Evolutionary conservation across 2,888 invertebrate genomes (phyloP).

Genomic region (Nomada ruficornis): DNA sequence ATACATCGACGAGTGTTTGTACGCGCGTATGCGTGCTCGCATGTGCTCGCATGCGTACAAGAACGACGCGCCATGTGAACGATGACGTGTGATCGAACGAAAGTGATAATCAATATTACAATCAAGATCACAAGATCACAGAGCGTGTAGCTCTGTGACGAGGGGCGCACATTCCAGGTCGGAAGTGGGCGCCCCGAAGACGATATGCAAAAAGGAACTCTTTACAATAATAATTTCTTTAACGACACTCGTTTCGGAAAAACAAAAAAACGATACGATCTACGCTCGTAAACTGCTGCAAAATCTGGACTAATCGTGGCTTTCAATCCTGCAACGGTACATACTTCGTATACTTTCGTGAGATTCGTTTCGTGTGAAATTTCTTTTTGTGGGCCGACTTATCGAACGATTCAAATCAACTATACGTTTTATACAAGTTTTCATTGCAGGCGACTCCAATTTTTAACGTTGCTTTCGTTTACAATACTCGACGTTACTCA

Average conservation of each 20-base stretch:
- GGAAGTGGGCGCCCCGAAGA: constrained; percentile 50
- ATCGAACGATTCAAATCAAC: constrained; percentile 78
- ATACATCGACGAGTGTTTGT: constrained; percentile 79
- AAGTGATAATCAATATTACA: constrained; percentile 68
- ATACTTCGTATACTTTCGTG: constrained; percentile 82
- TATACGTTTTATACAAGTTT: constrained; percentile 68
- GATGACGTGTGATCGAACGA: constrained; percentile 68
- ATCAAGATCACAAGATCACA: constrained; percentile 72
- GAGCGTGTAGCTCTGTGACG: constrained; percentile 62
- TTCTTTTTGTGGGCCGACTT: constrained; percentile 75
- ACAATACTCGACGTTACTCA: neutral
- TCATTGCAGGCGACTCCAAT: constrained; percentile 60
- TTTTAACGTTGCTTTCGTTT: constrained; percentile 54
- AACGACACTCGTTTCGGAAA: constrained; percentile 53
- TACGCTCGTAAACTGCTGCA: constrained; percentile 65
- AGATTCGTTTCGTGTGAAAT: constrained; percentile 73
- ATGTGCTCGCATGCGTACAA: constrained; percentile 58
- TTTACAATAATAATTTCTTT: constrained; percentile 68
- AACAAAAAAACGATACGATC: constrained; percentile 61
- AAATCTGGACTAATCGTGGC: constrained; percentile 68
- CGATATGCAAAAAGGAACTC: constrained; percentile 77
- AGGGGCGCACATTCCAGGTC: constrained; percentile 35
- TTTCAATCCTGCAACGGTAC: constrained; percentile 65
- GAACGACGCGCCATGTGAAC: constrained; percentile 67
- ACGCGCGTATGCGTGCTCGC: constrained; percentile 53